Evolutionary conservation across 2,113 vertebrate genomes (phyloP).

Genomic region (Gallinago paraguaiae): DNA sequence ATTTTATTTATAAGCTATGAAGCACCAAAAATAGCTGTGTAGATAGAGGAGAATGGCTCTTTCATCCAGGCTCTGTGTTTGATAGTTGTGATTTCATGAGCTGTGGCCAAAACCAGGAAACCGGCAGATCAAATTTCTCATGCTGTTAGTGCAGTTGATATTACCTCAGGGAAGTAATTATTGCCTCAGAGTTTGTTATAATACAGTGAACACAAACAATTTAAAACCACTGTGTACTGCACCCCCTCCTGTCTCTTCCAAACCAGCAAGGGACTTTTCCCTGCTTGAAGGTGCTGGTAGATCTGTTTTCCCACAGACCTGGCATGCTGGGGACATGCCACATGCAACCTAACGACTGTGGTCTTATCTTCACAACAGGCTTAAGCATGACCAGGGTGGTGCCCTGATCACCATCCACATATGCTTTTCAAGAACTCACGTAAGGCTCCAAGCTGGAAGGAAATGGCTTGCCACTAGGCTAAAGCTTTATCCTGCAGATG

Average conservation of each 20-base stretch:
- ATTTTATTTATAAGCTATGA: neutral
- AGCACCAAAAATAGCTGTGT: neutral
- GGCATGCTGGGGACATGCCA: neutral
- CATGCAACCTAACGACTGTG: fast-evolving
- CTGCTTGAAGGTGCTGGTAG: neutral
- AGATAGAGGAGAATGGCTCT: slow-evolving; percentile 14
- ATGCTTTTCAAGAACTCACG: neutral
- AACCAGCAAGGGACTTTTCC: neutral
- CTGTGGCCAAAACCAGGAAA: slow-evolving; percentile 38
- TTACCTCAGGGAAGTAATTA: slow-evolving; percentile 52
- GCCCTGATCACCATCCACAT: neutral
- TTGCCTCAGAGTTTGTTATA: slow-evolving; percentile 7
- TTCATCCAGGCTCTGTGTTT: neutral
- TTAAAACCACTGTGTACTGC: neutral
- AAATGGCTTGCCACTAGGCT: neutral
- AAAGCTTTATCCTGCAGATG: neutral
- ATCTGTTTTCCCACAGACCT: neutral
- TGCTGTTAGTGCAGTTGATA: slow-evolving; percentile 2
- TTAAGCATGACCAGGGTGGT: neutral
- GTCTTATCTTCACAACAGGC: neutral
- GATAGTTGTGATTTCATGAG: slow-evolving; percentile 20
- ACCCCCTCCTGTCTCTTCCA: neutral
- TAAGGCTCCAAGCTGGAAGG: neutral
- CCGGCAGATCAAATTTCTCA: slow-evolving; percentile 15
- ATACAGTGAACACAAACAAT: neutral